These are phyloP conservation scores for Rachycentron canadum DNA, from an alignment of 2,797 vertebrate species.

Conservation along the genomic window DNA sequence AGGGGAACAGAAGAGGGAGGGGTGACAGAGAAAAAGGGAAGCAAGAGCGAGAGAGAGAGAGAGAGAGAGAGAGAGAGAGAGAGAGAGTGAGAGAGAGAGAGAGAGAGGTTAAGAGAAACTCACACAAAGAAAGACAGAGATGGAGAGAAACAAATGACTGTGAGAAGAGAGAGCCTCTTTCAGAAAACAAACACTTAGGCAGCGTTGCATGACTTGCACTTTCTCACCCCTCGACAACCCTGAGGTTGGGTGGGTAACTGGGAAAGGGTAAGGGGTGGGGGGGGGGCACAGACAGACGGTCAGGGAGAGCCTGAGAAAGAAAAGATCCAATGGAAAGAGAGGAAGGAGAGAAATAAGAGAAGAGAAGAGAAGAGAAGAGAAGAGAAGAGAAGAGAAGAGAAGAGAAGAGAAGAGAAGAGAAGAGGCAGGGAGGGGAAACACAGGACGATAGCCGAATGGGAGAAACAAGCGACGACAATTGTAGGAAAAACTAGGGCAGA, in stretches of 20 bases:
- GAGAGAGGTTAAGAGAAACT: slow-evolving; percentile 46
- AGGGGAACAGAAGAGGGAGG: slow-evolving; percentile 34
- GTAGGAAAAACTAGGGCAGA: slow-evolving; percentile 75
- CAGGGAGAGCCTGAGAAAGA: slow-evolving; percentile 19
- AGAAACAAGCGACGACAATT: slow-evolving; percentile 45
- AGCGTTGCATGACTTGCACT: slow-evolving; percentile 83
- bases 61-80: slow-evolving; percentile 15
- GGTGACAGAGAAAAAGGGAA: slow-evolving; percentile 27
- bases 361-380: background rate
- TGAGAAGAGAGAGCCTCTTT: slow-evolving; percentile 55
- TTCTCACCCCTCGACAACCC: slow-evolving; percentile 73
- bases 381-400: slow-evolving; percentile 9
- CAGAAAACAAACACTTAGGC: slow-evolving; percentile 70
- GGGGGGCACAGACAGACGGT: slow-evolving; percentile 9
- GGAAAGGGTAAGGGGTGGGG: background rate
- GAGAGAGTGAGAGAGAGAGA: slow-evolving; percentile 3
- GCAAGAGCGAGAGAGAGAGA: slow-evolving; percentile 16
- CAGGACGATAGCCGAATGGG: slow-evolving; percentile 21
- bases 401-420: background rate
- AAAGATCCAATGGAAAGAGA: slow-evolving; percentile 23
- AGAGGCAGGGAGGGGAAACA: slow-evolving; percentile 30
- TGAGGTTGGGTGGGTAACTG: slow-evolving; percentile 31
- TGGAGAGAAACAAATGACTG: slow-evolving; percentile 59
- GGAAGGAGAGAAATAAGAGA: slow-evolving; percentile 34
- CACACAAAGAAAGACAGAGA: slow-evolving; percentile 56